Base-by-base conservation (phyloP, 2,113 vertebrate genomes). In the Pachyramphus minor region DNA sequence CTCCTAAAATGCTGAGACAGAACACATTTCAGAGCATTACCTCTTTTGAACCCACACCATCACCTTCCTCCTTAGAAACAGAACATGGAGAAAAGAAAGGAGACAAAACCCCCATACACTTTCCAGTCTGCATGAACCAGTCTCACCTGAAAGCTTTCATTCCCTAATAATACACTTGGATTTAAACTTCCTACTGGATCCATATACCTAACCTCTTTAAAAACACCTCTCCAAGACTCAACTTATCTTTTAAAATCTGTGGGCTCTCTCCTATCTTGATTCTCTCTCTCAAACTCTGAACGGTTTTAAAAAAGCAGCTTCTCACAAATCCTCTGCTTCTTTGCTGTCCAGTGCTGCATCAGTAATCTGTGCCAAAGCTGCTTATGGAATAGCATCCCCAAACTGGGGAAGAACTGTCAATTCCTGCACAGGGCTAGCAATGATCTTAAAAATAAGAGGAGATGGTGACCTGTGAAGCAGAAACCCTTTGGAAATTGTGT, bases 361-460 rank as follows among this genome's bases (percentile, higher is more conserved):
- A 84, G 59, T 92, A 73, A 83, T 68, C 89, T 88, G 86, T 27
- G 79, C 47, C 58, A 90, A 83, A 90, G 55, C 75, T 73, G 79
- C 68, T 96, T 86, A 83, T 9, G 3, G 0, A 92, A 60, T 0
- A 84, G 45, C 50, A 71, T 30, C 87, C 80, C 44, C 55, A 69
- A 84, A 77, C 63, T 58, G 67, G 17, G 37, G 37, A 33, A 44
- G 27, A 64, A 44, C 42, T 68, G 68, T 74, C 58, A 60, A 6
- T 62, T 90, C 71, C 80, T 73, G 33, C 72, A 72, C 71, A 73
- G 37, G 18, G 28, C 37, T 53, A 33, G 8, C 22, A 86, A 27
- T 66, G 55, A 76, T 85, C 84, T 73, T 69, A 73, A 77, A 83
- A 76, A 67, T 33, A 82, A 72, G 45, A 69, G 74, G 50, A 93